Percentiles rank a stretch among this genome's conserved stretches.
phyloP scores from a whole-genome alignment of 2,113 vertebrate genomes.

The Oryzias javanicus region DNA sequence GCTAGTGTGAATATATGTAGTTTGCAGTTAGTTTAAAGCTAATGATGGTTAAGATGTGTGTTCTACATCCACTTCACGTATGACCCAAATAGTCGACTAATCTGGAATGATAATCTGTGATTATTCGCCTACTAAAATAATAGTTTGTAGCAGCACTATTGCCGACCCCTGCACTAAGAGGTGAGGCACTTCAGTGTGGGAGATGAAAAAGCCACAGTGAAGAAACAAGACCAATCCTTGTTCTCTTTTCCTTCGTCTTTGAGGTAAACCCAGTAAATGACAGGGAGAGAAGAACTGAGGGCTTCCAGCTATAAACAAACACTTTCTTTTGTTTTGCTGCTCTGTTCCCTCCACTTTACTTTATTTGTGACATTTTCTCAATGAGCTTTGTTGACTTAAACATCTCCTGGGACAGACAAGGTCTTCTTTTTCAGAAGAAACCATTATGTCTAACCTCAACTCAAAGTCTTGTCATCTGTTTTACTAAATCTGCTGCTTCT shows the following conservation, averaged over 20 bases:
- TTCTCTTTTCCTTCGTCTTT: slow-evolving; percentile 21
- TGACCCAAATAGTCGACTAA: too few species aligned
- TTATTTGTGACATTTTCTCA: slow-evolving; percentile 26
- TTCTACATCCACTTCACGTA: too few species aligned
- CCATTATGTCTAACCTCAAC: slow-evolving; percentile 27
- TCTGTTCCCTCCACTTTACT: slow-evolving; percentile 33
- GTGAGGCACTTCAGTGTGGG: slow-evolving; percentile 28
- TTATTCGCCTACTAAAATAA: too few species aligned
- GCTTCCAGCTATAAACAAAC: slow-evolving; percentile 54
- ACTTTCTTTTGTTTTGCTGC: slow-evolving; percentile 51
- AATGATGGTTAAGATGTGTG: too few species aligned
- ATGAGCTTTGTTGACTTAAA: slow-evolving; percentile 29
- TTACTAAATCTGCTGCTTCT: slow-evolving; percentile 7
- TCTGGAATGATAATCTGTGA: too few species aligned
- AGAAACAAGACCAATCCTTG: slow-evolving; percentile 2
- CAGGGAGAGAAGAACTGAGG: slow-evolving; percentile 54
- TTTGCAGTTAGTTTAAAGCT: too few species aligned
- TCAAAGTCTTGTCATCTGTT: slow-evolving; percentile 25
- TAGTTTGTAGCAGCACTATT: too few species aligned
- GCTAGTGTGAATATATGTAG: too few species aligned
- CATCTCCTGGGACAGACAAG: slow-evolving; percentile 25
- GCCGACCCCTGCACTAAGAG: slow-evolving; percentile 1
- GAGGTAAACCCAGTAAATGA: slow-evolving; percentile 65
- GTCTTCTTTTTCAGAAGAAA: slow-evolving; percentile 37
- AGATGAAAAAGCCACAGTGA: slow-evolving; percentile 30